Base-by-base conservation (phyloP, 2,797 vertebrate species). In the Nannoperca obscura region DNA sequence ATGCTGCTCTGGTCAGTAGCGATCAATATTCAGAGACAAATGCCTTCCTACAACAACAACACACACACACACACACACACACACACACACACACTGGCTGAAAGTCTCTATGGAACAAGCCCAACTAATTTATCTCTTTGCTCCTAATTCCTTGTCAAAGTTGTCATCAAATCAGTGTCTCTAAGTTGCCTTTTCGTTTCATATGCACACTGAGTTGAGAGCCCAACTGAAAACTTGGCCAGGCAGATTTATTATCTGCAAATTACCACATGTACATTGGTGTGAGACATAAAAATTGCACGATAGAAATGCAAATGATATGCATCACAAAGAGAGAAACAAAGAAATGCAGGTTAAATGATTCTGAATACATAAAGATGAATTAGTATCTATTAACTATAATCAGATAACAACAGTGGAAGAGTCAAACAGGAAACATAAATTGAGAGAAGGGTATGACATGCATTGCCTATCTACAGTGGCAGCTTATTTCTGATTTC, bases 21-120 rank as follows among this genome's bases (percentile, higher is more conserved):
- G 63, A 82, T 92, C 81, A 22, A 92, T 91, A 85, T 67, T 72
- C 22, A 64, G 61, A 83, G 71, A 81, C 77, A 83, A 84, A 78
- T 38, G 52, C 50, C 36, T 83, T 78, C 62, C 42, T 58, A 38
- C 70, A 11, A 70, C 40, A 44, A 34, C 34, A 32, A 32, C 36
- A 59, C 38, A 46, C 54, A 60, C 34, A 42, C 36, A 69, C 53
- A 32, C 24, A 27, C 24, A 36, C 40, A 57, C 19, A 57, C 40
- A 47, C 30, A 70, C 44, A 63, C 60, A 53, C 46, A 62, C 20
- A 54, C 54, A 73, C 14, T 24, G 22, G 67, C 38, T 76, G 60
- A 79, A 60, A 57, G 68, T 74, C 68, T 78, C 54, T 36, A 67
- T 72, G 40, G 71, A 38, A 55, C 72, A 20, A 11, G 17, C 57